These are phyloP conservation scores for Lagopus muta DNA, from an alignment of 2,113 vertebrate genomes.

Conservation along the genomic window DNA sequence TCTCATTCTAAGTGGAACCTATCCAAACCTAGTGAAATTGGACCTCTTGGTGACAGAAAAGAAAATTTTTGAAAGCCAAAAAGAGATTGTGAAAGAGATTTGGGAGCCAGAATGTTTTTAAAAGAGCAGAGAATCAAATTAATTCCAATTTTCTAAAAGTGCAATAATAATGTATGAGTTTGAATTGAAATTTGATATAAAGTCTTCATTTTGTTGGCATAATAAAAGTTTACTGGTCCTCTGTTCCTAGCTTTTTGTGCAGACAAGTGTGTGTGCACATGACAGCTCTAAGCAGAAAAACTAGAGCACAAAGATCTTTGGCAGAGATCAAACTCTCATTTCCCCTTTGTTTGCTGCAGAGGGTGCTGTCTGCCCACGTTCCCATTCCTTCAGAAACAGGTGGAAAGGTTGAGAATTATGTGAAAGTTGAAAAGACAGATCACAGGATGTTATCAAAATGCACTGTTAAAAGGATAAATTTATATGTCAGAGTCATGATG, in stretches of 20 bases:
- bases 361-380: conserved; percentile 47
- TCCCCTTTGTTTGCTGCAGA: neutral
- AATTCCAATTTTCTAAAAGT: neutral
- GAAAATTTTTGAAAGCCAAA: neutral
- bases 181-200: neutral
- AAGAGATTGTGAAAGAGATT: neutral
- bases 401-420: neutral
- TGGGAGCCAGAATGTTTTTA: neutral
- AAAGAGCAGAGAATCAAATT: neutral
- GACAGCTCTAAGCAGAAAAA: neutral
- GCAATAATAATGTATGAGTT: neutral
- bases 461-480: neutral
- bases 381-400: neutral
- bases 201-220: neutral
- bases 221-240: neutral
- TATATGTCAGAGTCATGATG: rapidly evolving
- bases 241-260: neutral
- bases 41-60: neutral
- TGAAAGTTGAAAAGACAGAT: neutral
- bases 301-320: neutral
- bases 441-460: neutral
- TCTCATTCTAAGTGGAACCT: neutral
- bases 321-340: neutral
- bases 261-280: neutral
- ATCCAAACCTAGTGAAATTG: neutral